Conservation (phyloP, 2,888 invertebrate genomes). For the Limnephilus marmoratus region DNA sequence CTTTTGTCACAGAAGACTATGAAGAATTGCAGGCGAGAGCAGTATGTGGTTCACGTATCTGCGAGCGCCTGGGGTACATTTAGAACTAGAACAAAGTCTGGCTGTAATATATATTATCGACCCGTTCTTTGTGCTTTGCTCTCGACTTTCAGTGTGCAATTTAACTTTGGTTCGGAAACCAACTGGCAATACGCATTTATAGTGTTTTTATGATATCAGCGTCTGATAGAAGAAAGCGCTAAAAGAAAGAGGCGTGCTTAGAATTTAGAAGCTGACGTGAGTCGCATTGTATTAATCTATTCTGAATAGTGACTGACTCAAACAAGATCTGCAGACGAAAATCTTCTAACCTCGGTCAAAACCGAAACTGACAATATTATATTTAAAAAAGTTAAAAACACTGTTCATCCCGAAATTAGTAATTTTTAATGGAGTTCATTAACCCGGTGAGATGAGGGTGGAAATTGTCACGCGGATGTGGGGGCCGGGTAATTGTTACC, state of each 20-base stretch:
- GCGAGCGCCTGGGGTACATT: not conserved
- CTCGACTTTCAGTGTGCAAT: not conserved
- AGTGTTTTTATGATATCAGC: constrained; percentile 2
- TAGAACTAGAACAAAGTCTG: not conserved
- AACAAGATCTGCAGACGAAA: too few relatives aligned
- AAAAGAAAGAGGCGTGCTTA: not conserved
- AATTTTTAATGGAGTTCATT: too few relatives aligned
- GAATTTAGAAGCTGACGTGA: not conserved
- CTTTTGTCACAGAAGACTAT: not conserved
- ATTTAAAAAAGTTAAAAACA: too few relatives aligned
- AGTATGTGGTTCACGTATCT: not conserved
- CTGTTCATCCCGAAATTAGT: too few relatives aligned
- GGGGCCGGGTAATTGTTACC: too few relatives aligned
- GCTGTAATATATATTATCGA: not conserved
- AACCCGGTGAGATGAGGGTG: too few relatives aligned
- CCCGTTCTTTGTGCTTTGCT: not conserved
- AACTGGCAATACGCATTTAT: not conserved
- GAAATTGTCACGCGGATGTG: too few relatives aligned
- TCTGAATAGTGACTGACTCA: not conserved
- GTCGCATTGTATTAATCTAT: not conserved
- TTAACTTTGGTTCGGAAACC: not conserved
- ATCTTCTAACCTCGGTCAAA: too few relatives aligned
- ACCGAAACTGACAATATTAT: too few relatives aligned
- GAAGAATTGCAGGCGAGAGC: not conserved
- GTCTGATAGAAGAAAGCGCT: not conserved